phyloP scores from a whole-genome alignment of 2,888 invertebrate genomes.

The Lepidochitona cinerea region DNA sequence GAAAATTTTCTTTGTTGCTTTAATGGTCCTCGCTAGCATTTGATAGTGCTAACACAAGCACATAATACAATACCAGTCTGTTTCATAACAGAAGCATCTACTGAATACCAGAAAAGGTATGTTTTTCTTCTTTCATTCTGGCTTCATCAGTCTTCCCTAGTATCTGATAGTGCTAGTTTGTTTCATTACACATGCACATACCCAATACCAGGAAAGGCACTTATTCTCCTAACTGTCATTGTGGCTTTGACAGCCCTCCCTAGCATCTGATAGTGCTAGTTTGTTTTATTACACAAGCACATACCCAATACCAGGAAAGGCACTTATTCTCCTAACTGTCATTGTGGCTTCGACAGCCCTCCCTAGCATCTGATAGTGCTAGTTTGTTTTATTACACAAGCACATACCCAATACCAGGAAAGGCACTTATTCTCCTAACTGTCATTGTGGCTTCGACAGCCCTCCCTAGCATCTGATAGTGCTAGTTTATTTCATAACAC shows the following conservation, averaged over 20 bases:
- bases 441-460: neutral
- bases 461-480: neutral
- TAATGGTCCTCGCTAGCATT: neutral
- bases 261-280: neutral
- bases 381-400: neutral
- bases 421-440: neutral
- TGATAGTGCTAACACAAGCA: neutral
- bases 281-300: neutral
- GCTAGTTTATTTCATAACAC: neutral
- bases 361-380: neutral
- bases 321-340: neutral
- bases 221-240: neutral
- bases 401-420: neutral
- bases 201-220: neutral
- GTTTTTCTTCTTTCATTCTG: neutral
- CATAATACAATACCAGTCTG: too few species aligned
- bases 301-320: neutral
- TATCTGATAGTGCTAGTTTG: neutral
- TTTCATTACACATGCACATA: neutral
- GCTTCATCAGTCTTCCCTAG: neutral
- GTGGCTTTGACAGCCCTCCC: neutral
- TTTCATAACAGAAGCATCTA: neutral
- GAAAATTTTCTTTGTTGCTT: too few species aligned
- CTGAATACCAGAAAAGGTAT: neutral
- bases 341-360: neutral